phyloP scores from a whole-genome alignment of 2,888 invertebrate species.

The Plagodis pulveraria region DNA sequence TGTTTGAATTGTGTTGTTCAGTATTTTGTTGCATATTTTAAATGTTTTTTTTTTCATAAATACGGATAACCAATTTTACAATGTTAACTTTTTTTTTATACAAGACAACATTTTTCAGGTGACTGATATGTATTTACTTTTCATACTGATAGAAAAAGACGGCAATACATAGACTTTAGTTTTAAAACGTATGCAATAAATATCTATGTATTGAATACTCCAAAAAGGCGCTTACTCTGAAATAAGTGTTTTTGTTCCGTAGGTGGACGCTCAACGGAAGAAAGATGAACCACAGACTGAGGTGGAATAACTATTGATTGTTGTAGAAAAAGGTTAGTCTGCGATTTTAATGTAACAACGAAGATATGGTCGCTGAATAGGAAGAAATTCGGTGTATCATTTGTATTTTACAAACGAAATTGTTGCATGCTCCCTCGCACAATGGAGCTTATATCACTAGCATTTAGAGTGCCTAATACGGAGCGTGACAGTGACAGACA shows the following conservation, averaged over 20 bases:
- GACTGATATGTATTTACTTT: background rate
- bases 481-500: too few species aligned
- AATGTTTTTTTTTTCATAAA: too few species aligned
- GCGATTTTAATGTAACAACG: background rate
- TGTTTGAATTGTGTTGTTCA: background rate
- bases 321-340: slow-evolving; percentile 17
- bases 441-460: too few species aligned
- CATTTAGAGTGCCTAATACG: too few species aligned
- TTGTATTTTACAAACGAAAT: too few species aligned
- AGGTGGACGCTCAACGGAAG: slow-evolving; percentile 44
- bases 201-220: slow-evolving; percentile 31
- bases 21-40: background rate
- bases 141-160: background rate
- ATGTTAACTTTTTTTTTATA: too few species aligned
- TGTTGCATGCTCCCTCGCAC: too few species aligned
- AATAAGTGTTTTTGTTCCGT: slow-evolving; percentile 43
- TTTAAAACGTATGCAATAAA: slow-evolving; percentile 37
- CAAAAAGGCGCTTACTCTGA: slow-evolving; percentile 5
- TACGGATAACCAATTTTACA: too few species aligned
- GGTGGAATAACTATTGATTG: slow-evolving; percentile 8
- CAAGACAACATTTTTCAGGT: too few species aligned
- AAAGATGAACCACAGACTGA: slow-evolving; percentile 23
- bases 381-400: too few species aligned
- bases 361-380: too few species aligned
- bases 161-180: background rate